Percentiles rank a stretch among this genome's conserved stretches.
Conservation (phyloP, 2,797 vertebrate genomes). For the Pelodytes ibericus region DNA sequence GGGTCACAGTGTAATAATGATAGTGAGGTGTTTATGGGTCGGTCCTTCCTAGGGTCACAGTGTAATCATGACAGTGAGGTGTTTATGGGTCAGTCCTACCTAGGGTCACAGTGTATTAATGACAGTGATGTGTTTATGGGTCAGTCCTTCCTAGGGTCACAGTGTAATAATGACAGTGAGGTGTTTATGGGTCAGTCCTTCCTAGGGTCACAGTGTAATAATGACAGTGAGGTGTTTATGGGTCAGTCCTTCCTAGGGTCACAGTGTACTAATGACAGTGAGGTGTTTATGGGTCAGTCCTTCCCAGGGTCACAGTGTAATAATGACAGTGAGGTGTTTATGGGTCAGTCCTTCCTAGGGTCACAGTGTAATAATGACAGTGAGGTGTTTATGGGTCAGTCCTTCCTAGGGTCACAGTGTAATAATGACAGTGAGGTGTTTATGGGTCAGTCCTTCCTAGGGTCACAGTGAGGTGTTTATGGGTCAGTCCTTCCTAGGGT, state of each 20-base stretch:
- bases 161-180: no score
- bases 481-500: background rate
- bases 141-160: background rate
- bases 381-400: background rate
- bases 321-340: no score
- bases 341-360: background rate
- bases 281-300: background rate
- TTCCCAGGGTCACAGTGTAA: no score
- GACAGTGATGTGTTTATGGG: background rate
- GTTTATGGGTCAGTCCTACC: background rate
- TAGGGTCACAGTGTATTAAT: no score
- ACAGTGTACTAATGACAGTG: no score
- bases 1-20: no score
- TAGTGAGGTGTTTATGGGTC: background rate
- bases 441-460: background rate
- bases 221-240: background rate
- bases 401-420: background rate
- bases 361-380: no score
- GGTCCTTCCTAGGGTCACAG: background rate
- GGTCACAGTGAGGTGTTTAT: background rate
- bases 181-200: background rate
- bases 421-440: background rate
- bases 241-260: background rate
- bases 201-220: no score
- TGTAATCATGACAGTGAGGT: no score